phyloP scores from a whole-genome alignment of 2,888 invertebrate species.

The Caenorhabditis sulstoni region DNA sequence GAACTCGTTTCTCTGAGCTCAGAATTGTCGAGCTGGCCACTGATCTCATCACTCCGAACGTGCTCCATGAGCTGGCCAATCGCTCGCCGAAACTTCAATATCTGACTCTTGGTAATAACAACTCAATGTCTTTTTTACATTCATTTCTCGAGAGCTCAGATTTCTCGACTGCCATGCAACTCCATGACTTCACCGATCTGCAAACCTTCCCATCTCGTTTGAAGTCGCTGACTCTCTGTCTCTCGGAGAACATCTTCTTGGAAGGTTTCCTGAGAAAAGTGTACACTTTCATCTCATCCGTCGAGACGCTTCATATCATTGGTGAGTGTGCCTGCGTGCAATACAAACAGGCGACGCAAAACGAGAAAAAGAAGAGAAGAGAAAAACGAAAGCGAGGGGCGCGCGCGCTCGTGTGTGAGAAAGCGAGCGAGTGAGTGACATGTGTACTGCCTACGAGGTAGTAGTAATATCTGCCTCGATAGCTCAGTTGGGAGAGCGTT shows the following conservation, averaged over 20 bases:
- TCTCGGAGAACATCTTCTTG: conserved; percentile 98
- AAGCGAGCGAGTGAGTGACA: conserved; percentile 7
- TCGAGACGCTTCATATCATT: conserved; percentile 96
- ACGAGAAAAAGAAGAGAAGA: background rate
- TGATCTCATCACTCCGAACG: conserved; percentile 95
- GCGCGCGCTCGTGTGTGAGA: background rate
- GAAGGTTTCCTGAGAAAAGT: conserved; percentile 99
- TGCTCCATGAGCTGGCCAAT: conserved; percentile 95
- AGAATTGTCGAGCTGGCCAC: conserved; percentile 94
- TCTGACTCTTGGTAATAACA: conserved; percentile 86
- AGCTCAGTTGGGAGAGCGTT: conserved; percentile 81
- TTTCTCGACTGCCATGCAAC: conserved; percentile 97
- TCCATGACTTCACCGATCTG: conserved; percentile 99
- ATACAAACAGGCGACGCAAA: conserved; percentile 32
- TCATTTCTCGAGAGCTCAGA: too few species aligned
- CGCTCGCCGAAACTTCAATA: conserved; percentile 96
- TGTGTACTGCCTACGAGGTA: conserved; percentile 20
- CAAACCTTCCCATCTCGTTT: conserved; percentile 98
- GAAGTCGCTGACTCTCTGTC: conserved; percentile 94
- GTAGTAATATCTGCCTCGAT: conserved; percentile 62
- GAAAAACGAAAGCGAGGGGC: conserved; percentile 1
- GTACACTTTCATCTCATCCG: conserved; percentile 98
- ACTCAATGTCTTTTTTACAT: background rate
- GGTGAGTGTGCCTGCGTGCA: conserved; percentile 83
- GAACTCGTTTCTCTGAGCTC: conserved; percentile 88